Evolutionary conservation across 1,140 invertebrate genomes (phyloP).

Genomic region (Maconellicoccus hirsutus): DNA sequence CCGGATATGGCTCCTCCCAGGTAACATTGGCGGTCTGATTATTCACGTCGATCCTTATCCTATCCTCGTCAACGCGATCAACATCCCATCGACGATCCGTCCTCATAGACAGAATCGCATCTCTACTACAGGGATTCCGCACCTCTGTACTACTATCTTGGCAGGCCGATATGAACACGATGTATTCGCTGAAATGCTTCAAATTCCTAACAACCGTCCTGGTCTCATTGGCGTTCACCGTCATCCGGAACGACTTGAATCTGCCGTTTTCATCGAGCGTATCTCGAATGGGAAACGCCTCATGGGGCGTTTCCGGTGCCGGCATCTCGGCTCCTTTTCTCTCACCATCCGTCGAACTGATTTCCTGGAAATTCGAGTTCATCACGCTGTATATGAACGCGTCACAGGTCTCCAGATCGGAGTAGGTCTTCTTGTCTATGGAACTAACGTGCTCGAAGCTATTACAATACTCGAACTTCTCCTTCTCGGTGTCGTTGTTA

Average conservation of each 20-base stretch:
- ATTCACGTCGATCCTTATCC: background rate
- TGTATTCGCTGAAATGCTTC: slow-evolving; percentile 57
- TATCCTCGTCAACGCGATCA: slow-evolving; percentile 26
- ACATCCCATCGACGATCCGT: slow-evolving; percentile 27
- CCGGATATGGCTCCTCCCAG: slow-evolving; percentile 44
- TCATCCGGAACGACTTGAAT: background rate
- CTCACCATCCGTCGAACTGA: background rate
- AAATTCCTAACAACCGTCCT: slow-evolving; percentile 45
- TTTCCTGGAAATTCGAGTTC: background rate
- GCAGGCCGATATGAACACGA: slow-evolving; percentile 57
- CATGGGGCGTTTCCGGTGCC: background rate
- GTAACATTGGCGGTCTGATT: slow-evolving; percentile 28
- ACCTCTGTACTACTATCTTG: slow-evolving; percentile 39
- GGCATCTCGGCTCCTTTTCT: too few relatives aligned
- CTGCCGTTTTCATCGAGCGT: background rate
- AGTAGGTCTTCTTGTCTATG: background rate
- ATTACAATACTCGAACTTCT: background rate
- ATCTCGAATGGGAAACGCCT: background rate
- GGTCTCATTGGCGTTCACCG: slow-evolving; percentile 26
- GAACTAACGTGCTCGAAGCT: background rate
- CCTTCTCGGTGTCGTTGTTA: background rate
- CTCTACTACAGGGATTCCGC: slow-evolving; percentile 27
- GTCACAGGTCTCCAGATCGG: background rate
- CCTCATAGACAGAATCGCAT: slow-evolving; percentile 27
- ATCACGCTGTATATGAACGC: background rate